Base-by-base conservation (phyloP, 2,113 vertebrate genomes). In the Bufo bufo region DNA sequence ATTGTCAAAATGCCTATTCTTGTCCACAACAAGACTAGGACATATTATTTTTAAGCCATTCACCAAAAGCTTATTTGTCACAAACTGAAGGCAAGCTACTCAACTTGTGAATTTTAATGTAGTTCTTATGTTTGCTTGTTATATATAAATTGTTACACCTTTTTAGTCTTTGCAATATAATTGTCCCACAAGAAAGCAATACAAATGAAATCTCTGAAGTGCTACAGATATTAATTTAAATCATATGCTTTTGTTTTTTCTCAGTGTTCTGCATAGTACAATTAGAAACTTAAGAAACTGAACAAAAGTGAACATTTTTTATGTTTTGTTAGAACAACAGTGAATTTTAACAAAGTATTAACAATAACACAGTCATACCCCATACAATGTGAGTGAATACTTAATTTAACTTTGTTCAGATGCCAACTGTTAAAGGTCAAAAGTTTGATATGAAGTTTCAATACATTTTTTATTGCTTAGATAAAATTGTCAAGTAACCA, bases 121-220 rank as follows among this genome's bases (percentile, higher is more conserved):
- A 33, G 33, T 33, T 33, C 16, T 61, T 3, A 61, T 17, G 58
- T 61, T 61, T 61, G 58, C 4, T 50, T 77, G 16, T 77, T 49
- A 77, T 8, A 8, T 16, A 49, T 77, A 49, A 77, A 47, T 50
- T 8, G 19, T 14, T 50, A 50, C 9, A 9, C 16, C 13, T 47
- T 49, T 47, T 45, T 14, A 74, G 43, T 47, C 12, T 20, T 50
- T 47, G 1, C 7, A 49, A 50, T 14, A 45, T 16, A 45, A 74
- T 47, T 74, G 47, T 16, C 74, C 47, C 9, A 77, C 7, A 19
- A 50, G 74, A 77, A 77, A 47, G 45, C 23, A 47, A 14, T 7
- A 74, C 71, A 74, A 77, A 77, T 77, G 17, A 50, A 77, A 77
- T 49, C 47, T 50, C 43, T 77, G 74, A 77, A 77, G 74, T 50